phyloP scores from a whole-genome alignment of 2,797 vertebrate genomes.

The Columba guinea region DNA sequence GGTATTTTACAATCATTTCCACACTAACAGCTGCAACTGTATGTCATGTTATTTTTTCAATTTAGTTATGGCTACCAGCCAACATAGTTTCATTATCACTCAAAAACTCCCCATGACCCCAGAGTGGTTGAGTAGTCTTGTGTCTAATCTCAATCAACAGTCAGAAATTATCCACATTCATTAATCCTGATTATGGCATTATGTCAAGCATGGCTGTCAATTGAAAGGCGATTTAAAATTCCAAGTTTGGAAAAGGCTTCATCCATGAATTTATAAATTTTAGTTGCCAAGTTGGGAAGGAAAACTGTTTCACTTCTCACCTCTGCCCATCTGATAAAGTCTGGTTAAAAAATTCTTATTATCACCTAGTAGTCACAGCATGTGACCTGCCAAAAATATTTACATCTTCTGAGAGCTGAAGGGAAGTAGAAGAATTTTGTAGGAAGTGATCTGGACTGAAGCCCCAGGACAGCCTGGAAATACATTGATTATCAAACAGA shows the following conservation, averaged over 20 bases:
- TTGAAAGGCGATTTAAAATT: background rate
- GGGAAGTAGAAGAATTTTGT: background rate
- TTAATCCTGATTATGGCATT: background rate
- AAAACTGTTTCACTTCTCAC: background rate
- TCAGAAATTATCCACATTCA: background rate
- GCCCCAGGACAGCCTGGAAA: background rate
- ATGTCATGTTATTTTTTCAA: background rate
- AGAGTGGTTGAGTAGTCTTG: background rate
- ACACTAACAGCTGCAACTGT: background rate
- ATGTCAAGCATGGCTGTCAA: background rate
- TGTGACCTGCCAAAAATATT: background rate
- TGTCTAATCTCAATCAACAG: background rate
- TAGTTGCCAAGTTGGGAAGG: background rate
- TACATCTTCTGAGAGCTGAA: background rate
- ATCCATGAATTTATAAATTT: background rate
- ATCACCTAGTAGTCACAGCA: background rate
- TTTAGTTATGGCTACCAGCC: background rate
- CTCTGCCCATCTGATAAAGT: background rate
- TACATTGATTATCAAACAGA: background rate
- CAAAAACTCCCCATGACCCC: background rate
- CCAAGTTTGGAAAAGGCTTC: background rate
- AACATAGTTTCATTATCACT: background rate
- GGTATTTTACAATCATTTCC: background rate
- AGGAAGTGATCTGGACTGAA: background rate
- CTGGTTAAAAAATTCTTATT: background rate